Evolutionary conservation across 2,113 vertebrate species (phyloP).

Genomic region (Polypterus bichir): DNA sequence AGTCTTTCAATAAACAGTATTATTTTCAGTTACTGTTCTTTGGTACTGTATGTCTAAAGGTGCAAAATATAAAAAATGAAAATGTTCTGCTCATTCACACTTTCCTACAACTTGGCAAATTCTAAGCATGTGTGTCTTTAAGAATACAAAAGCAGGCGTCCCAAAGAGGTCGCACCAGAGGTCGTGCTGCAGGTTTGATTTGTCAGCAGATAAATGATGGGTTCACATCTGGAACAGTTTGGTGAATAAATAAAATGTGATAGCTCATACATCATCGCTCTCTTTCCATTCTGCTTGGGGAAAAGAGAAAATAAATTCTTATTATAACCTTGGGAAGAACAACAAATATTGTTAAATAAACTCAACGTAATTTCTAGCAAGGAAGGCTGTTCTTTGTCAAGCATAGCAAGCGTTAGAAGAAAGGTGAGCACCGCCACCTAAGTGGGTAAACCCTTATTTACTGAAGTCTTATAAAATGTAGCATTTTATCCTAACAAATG

Average conservation of each 20-base stretch:
- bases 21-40: too few species aligned
- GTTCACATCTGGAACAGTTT: constrained; percentile 86
- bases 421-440: constrained; percentile 7
- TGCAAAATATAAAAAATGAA: too few species aligned
- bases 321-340: constrained; percentile 76
- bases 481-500: constrained; percentile 15
- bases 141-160: constrained; percentile 53
- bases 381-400: constrained; percentile 31
- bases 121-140: constrained; percentile 49
- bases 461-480: constrained; percentile 16
- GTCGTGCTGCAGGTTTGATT: constrained; percentile 72
- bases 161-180: constrained; percentile 62
- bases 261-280: constrained; percentile 74
- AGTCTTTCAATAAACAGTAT: too few species aligned
- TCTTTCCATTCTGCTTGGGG: constrained; percentile 67
- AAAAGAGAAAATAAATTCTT: constrained; percentile 73
- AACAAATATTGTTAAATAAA: constrained; percentile 24
- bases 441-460: constrained; percentile 5
- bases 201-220: constrained; percentile 79
- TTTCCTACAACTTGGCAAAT: background rate
- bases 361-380: constrained; percentile 7
- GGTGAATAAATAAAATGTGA: constrained; percentile 78
- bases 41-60: too few species aligned
- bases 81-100: too few species aligned
- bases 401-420: constrained; percentile 12